These are phyloP conservation scores for Pocillopora verrucosa DNA, from an alignment of 64 coral and sea anemone genomes.

Conservation along the genomic window DNA sequence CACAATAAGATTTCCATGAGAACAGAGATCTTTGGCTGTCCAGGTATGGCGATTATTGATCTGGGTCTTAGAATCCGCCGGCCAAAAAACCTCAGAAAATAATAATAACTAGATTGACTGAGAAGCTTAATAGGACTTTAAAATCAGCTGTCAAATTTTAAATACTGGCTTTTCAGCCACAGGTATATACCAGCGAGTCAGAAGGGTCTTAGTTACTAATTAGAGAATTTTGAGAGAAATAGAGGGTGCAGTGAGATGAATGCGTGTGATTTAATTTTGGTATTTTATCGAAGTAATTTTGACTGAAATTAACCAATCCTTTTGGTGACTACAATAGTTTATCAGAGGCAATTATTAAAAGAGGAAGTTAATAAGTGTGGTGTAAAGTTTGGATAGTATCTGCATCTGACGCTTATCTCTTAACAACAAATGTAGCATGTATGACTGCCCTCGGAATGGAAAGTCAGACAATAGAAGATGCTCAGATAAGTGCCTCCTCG, in stretches of 20 bases:
- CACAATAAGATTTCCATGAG: slow-evolving; percentile 11
- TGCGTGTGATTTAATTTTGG: no score
- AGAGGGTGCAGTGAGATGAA: not conserved
- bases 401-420: not conserved
- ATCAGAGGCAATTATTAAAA: not conserved
- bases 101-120: no score
- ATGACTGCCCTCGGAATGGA: slow-evolving; percentile 4
- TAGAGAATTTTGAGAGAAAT: not conserved
- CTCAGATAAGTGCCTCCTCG: not conserved
- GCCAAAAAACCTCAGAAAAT: no score
- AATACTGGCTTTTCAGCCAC: no score
- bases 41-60: not conserved
- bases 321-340: not conserved
- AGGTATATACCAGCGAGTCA: no score
- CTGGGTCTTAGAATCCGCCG: not conserved
- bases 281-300: no score
- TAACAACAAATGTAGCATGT: not conserved
- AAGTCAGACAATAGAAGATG: not conserved
- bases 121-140: no score
- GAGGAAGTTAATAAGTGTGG: not conserved
- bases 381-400: not conserved
- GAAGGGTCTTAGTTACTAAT: no score
- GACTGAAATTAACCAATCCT: no score
- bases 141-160: no score
- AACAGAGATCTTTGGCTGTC: slow-evolving; percentile 28